Percentiles rank a stretch among this genome's conserved stretches.
phyloP scores from a whole-genome alignment of 64 coral and sea anemone species.

The Stylophora pistillata region DNA sequence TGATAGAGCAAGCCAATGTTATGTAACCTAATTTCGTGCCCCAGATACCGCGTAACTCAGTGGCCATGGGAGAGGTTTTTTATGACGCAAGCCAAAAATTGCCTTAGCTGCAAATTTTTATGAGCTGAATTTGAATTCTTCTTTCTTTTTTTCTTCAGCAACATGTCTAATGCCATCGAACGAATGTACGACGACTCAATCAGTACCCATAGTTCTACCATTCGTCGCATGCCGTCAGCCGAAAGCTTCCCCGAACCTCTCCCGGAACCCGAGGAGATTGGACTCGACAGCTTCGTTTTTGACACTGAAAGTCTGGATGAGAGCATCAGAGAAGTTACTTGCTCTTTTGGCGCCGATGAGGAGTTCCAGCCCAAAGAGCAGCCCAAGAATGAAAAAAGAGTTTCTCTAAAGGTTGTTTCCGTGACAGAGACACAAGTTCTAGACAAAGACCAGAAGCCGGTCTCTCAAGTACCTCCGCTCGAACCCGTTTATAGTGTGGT shows the following conservation, averaged over 20 bases:
- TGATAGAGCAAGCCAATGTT: no score
- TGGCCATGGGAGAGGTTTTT: no score
- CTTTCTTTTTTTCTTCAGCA: background rate
- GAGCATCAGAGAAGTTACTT: constrained; percentile 8
- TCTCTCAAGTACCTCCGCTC: background rate
- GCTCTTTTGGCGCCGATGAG: constrained; percentile 19
- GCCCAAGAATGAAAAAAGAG: background rate
- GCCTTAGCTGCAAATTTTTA: background rate
- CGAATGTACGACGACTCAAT: constrained; percentile 2
- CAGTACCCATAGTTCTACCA: background rate
- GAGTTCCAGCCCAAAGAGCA: background rate
- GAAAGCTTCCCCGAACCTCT: constrained; percentile 15
- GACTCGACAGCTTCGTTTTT: constrained; percentile 24
- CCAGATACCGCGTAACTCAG: background rate
- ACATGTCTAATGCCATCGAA: background rate
- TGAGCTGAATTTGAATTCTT: background rate
- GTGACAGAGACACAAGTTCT: constrained; percentile 14
- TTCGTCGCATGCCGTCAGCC: background rate
- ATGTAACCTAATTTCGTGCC: no score
- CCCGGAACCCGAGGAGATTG: constrained; percentile 5
- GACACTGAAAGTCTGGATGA: constrained; percentile 32
- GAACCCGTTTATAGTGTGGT: constrained; percentile 13
- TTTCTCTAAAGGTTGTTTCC: constrained; percentile 7
- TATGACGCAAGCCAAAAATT: no score
- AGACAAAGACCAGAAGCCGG: background rate